Base-by-base conservation (phyloP, 1,140 invertebrate genomes). In the Sarcophaga bullata region DNA sequence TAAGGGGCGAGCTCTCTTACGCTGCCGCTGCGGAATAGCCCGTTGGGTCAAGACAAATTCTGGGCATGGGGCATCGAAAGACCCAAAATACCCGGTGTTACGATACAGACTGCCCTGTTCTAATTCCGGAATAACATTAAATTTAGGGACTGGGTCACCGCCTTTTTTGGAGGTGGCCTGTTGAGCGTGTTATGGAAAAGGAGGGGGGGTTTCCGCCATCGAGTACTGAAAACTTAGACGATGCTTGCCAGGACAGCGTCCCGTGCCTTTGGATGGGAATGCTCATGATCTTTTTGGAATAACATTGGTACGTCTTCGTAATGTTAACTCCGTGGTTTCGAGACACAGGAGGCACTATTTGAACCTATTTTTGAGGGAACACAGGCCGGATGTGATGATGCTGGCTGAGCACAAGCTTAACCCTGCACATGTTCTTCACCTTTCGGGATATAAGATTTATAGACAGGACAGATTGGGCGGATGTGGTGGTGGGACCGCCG, bases 271-370 rank as follows among this genome's bases (percentile, higher is more conserved):
- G 52, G 11, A 58, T 58, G 52, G 3, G 13, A 58, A 58, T 58
- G 8, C 52, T 0, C 6, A 15, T 13, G 11, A 58, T 15, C 52
- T 15, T 9, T 0, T 15, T 58, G 52, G 52, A 58, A 15, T 15
- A 13, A 58, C 6, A 15, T 58, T 15, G n/a, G 10, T 58, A 15
- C 11, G 48, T 75, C 2, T 75, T 75, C n/a, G 8, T 75, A 48
- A 75, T 15, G 46, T 75, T 13, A 75, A 75, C 11, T 75, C 73
- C 6, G n/a, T 75, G 4, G 73, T 75, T 1, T 75, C 73, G 0
- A 48, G 46, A n/a, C 73, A 75, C 15, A 75, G 48, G n/a, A 75
- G 73, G 9, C 73, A 75, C 13, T 75, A 17, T n/a, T 17, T 75
- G 46, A 6, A 75, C 0, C n/a, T 75, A 1, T 75, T 75, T 75